Evolutionary conservation across 2,888 invertebrate genomes (phyloP).

Genomic region (Eudasyphora cyanicolor): DNA sequence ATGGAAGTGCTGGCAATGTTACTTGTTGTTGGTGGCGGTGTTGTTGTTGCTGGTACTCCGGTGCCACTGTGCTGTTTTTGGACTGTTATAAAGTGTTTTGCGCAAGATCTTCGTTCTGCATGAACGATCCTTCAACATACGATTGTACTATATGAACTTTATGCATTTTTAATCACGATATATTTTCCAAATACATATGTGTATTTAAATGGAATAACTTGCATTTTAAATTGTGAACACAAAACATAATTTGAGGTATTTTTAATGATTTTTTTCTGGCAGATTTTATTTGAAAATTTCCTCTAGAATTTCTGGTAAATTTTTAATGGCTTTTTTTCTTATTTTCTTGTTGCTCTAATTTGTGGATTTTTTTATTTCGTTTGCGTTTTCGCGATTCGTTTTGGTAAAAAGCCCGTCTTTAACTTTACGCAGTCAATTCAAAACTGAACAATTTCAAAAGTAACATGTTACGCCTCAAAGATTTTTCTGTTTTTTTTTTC

Average conservation of each 20-base stretch:
- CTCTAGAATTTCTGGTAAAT: not conserved
- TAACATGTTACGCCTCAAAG: slow-evolving; percentile 74
- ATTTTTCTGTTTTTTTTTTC: slow-evolving; percentile 64
- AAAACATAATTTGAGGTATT: not conserved
- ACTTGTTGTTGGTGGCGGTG: too few species aligned
- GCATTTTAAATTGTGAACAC: not conserved
- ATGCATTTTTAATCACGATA: slow-evolving; percentile 58
- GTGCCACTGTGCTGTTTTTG: not conserved
- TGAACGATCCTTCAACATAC: slow-evolving; percentile 65
- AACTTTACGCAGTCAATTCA: slow-evolving; percentile 63
- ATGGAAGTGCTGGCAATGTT: not conserved
- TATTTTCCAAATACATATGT: not conserved
- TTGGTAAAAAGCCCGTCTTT: slow-evolving; percentile 52
- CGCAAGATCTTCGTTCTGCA: slow-evolving; percentile 70
- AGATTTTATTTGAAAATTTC: not conserved
- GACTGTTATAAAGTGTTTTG: slow-evolving; percentile 60
- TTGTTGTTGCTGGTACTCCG: too few species aligned
- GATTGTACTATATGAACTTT: slow-evolving; percentile 48
- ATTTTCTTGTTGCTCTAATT: slow-evolving; percentile 9
- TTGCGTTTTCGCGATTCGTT: slow-evolving; percentile 3
- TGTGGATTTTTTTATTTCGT: slow-evolving; percentile 33
- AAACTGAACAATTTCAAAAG: slow-evolving; percentile 67
- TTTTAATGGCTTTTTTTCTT: not conserved
- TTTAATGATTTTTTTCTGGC: not conserved
- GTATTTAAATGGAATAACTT: not conserved